phyloP scores from a whole-genome alignment of 1,140 invertebrate species.

The Bombus terrestris region DNA sequence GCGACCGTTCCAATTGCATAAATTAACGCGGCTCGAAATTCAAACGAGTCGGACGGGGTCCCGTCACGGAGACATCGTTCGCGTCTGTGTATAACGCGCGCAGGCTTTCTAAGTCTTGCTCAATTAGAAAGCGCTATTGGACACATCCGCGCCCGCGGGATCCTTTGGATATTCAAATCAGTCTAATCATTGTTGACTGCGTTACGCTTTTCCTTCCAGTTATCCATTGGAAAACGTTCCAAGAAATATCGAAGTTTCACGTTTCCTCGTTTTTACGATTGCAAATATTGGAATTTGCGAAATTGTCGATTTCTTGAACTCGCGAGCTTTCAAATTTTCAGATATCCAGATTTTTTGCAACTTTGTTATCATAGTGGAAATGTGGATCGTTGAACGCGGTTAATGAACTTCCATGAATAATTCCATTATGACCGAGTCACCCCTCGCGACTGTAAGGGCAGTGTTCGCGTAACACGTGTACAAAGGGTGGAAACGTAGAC shows the following conservation, averaged over 20 bases:
- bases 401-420: constrained; percentile 25
- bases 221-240: background rate
- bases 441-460: background rate
- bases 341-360: background rate
- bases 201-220: background rate
- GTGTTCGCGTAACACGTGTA: constrained; percentile 1
- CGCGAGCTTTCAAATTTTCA: background rate
- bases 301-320: background rate
- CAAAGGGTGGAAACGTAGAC: background rate
- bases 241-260: too few relatives aligned
- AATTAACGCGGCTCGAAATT: constrained; percentile 46
- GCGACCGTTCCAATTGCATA: constrained; percentile 52
- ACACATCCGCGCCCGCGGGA: constrained; percentile 21
- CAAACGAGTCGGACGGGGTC: constrained; percentile 17
- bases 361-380: background rate
- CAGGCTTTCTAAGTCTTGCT: constrained; percentile 46
- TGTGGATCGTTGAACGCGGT: background rate
- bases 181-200: background rate
- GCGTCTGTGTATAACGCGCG: background rate
- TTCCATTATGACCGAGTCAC: constrained; percentile 6
- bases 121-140: constrained; percentile 39
- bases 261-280: background rate
- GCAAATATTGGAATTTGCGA: background rate
- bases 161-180: constrained; percentile 7
- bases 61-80: constrained; percentile 4